phyloP scores from a whole-genome alignment of 2,888 invertebrate species.

The Mythimna impura region DNA sequence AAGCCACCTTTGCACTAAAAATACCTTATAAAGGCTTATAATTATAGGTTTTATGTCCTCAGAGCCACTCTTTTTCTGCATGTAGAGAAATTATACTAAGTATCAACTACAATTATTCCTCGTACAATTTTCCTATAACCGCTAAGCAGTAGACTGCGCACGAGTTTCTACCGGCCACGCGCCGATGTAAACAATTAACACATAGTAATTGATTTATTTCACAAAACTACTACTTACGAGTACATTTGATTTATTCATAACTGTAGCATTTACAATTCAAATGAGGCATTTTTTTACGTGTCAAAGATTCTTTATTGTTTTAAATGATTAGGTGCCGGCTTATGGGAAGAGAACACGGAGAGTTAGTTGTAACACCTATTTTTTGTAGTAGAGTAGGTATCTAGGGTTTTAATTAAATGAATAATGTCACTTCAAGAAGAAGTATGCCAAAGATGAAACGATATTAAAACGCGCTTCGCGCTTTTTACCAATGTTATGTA shows the following conservation, averaged over 20 bases:
- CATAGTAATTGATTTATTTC: conserved; percentile 66
- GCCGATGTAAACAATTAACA: conserved; percentile 68
- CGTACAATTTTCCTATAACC: conserved; percentile 65
- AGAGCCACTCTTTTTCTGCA: no score
- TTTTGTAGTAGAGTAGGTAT: background rate
- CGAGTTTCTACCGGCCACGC: conserved; percentile 65
- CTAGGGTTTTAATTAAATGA: background rate
- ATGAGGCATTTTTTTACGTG: conserved; percentile 37
- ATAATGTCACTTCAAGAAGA: no score
- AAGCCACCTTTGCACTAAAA: no score
- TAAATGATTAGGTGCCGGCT: conserved; percentile 10
- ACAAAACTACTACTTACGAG: conserved; percentile 32
- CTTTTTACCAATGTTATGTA: no score
- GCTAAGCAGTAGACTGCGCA: conserved; percentile 65
- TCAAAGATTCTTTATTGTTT: conserved; percentile 46
- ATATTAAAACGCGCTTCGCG: no score
- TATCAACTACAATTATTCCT: conserved; percentile 61
- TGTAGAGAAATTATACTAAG: conserved; percentile 40
- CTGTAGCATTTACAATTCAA: conserved; percentile 47
- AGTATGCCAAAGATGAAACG: no score
- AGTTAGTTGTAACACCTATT: conserved; percentile 1
- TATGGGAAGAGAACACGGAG: conserved; percentile 28
- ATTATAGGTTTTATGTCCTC: no score
- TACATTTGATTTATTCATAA: conserved; percentile 45
- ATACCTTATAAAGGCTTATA: no score